These are phyloP conservation scores for Trichomalopsis sarcophagae DNA, from an alignment of 1,140 invertebrate genomes.

Conservation along the genomic window DNA sequence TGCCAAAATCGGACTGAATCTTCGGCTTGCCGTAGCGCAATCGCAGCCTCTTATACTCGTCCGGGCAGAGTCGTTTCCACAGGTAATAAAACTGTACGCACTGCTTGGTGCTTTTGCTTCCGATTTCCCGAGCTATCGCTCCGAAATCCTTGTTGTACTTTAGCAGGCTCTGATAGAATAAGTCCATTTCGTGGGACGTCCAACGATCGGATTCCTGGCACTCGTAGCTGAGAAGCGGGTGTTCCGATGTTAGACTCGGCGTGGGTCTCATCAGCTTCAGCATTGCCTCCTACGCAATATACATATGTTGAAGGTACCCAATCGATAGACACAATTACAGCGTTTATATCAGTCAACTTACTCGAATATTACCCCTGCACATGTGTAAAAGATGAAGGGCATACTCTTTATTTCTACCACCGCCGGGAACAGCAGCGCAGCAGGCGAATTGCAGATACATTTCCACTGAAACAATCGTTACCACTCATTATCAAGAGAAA, in stretches of 20 bases:
- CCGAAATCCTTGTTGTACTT: slow-evolving; percentile 96
- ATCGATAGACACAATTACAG: neutral
- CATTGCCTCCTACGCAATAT: slow-evolving; percentile 83
- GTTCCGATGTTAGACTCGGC: slow-evolving; percentile 83
- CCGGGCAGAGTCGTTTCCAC: slow-evolving; percentile 97
- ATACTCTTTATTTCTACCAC: slow-evolving; percentile 95
- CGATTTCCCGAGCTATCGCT: slow-evolving; percentile 89
- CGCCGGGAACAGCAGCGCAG: slow-evolving; percentile 91
- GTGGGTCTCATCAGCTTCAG: slow-evolving; percentile 86
- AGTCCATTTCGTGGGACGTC: slow-evolving; percentile 90
- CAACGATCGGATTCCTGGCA: slow-evolving; percentile 87
- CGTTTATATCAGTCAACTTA: slow-evolving; percentile 70
- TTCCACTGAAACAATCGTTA: slow-evolving; percentile 77
- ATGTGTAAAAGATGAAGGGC: slow-evolving; percentile 93
- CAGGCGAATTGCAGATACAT: slow-evolving; percentile 95
- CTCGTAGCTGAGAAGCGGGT: slow-evolving; percentile 83
- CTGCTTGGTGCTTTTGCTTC: slow-evolving; percentile 92
- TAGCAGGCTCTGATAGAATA: slow-evolving; percentile 90
- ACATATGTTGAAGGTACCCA: slow-evolving; percentile 28
- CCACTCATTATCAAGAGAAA: neutral
- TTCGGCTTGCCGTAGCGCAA: slow-evolving; percentile 67
- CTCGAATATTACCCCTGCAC: slow-evolving; percentile 90
- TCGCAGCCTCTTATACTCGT: slow-evolving; percentile 85
- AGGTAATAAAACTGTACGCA: slow-evolving; percentile 99
- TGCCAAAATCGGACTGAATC: slow-evolving; percentile 65